Evolutionary conservation across 2,797 vertebrate genomes (phyloP).

Genomic region (Enteromius paludinosus): DNA sequence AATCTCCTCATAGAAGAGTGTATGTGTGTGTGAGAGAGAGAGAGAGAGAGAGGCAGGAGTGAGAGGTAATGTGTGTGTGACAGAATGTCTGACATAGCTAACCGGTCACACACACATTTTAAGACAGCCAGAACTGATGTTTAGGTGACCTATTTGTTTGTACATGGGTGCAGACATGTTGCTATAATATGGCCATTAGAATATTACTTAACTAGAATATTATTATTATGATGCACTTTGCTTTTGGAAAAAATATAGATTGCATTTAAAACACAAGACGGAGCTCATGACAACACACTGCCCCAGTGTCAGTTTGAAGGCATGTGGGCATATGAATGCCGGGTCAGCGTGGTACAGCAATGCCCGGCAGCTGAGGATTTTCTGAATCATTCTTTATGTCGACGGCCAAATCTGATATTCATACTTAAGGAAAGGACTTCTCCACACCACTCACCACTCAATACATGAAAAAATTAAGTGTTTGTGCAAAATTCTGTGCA

Average conservation of each 20-base stretch:
- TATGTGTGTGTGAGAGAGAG: neutral
- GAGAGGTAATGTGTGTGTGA: neutral
- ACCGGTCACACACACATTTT: constrained; percentile 33
- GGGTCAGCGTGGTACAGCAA: neutral
- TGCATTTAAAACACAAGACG: neutral
- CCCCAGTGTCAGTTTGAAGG: neutral
- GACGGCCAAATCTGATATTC: neutral
- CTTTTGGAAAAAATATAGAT: neutral
- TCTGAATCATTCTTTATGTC: neutral
- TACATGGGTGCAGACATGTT: neutral
- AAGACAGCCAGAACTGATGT: constrained; percentile 1
- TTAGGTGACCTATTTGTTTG: constrained; percentile 11
- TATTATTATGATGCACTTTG: neutral
- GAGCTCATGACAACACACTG: neutral
- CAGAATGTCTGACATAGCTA: constrained; percentile 22
- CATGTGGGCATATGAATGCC: neutral
- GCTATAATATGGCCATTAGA: neutral
- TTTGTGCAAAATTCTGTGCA: neutral
- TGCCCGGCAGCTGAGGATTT: neutral
- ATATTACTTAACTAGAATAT: neutral
- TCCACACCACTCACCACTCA: neutral
- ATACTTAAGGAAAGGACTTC: neutral
- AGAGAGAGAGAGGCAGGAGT: neutral
- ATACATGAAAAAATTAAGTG: neutral
- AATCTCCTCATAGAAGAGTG: neutral